Evolutionary conservation across 2,888 invertebrate species (phyloP).

Genomic region (Tetragnatha montana): DNA sequence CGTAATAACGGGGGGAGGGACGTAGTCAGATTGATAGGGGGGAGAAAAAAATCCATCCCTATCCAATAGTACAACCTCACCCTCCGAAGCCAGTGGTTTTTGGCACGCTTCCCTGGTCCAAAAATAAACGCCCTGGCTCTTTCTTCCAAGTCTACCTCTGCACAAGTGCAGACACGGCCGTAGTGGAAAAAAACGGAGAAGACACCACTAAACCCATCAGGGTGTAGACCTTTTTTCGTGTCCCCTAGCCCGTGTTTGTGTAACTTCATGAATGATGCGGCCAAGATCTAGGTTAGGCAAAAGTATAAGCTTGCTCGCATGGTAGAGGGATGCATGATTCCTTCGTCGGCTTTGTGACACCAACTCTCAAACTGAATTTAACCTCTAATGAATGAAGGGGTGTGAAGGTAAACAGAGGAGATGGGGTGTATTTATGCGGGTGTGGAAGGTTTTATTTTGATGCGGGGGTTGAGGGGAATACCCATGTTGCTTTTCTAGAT

Average conservation of each 20-base stretch:
- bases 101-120: slow-evolving; percentile 54
- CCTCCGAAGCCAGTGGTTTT: slow-evolving; percentile 56
- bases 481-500: not conserved
- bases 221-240: not conserved
- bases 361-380: not conserved
- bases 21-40: not conserved
- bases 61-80: slow-evolving; percentile 3
- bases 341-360: not conserved
- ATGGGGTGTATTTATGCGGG: not conserved
- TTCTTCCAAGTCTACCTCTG: slow-evolving; percentile 50
- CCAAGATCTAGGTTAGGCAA: slow-evolving; percentile 60
- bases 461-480: not conserved
- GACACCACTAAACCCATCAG: slow-evolving; percentile 12
- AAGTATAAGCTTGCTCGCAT: not conserved
- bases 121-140: slow-evolving; percentile 58
- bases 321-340: not conserved
- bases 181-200: slow-evolving; percentile 24
- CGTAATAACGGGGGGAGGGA: too few relatives aligned
- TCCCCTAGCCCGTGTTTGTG: slow-evolving; percentile 56
- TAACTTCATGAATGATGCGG: slow-evolving; percentile 23
- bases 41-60: slow-evolving; percentile 21
- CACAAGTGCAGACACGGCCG: slow-evolving; percentile 25
- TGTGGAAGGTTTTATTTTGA: not conserved
- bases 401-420: not conserved
- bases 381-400: not conserved